Conservation (phyloP, 2,888 invertebrate species). For the Merodon equestris region DNA sequence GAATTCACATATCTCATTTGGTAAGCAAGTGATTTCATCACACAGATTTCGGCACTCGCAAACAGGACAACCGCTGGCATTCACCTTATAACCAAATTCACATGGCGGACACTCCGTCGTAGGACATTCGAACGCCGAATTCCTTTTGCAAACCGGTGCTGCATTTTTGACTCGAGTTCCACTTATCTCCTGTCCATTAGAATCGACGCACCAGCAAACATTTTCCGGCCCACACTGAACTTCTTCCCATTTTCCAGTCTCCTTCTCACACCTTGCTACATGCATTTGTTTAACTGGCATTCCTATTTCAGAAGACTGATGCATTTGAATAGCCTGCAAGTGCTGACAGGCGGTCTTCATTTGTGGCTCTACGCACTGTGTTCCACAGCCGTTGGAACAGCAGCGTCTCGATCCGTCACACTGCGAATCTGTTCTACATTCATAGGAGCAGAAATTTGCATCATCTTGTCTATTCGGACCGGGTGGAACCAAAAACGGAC, state of each 20-base stretch:
- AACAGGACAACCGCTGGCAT: constrained; percentile 83
- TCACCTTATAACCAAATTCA: constrained; percentile 83
- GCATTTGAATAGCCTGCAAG: constrained; percentile 80
- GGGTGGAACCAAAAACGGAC: constrained; percentile 89
- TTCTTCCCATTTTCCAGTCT: constrained; percentile 84
- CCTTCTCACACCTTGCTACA: constrained; percentile 85
- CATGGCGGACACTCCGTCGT: constrained; percentile 80
- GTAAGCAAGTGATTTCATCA: constrained; percentile 84
- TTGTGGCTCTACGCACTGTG: constrained; percentile 87
- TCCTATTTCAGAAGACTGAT: constrained; percentile 85
- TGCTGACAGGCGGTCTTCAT: constrained; percentile 88
- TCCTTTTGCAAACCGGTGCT: constrained; percentile 78
- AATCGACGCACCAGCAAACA: constrained; percentile 91
- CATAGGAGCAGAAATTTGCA: constrained; percentile 85
- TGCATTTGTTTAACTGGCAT: constrained; percentile 87
- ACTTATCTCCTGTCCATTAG: constrained; percentile 85
- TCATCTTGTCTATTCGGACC: constrained; percentile 80
- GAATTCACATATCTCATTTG: constrained; percentile 83
- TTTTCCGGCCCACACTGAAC: constrained; percentile 87
- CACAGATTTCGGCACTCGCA: constrained; percentile 90
- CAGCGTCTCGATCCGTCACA: constrained; percentile 86
- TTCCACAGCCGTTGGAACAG: constrained; percentile 93
- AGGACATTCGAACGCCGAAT: constrained; percentile 79
- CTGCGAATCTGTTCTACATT: constrained; percentile 88
- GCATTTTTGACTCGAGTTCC: constrained; percentile 81